Evolutionary conservation across 2,888 invertebrate genomes (phyloP).

Genomic region (Agriopis marginaria): DNA sequence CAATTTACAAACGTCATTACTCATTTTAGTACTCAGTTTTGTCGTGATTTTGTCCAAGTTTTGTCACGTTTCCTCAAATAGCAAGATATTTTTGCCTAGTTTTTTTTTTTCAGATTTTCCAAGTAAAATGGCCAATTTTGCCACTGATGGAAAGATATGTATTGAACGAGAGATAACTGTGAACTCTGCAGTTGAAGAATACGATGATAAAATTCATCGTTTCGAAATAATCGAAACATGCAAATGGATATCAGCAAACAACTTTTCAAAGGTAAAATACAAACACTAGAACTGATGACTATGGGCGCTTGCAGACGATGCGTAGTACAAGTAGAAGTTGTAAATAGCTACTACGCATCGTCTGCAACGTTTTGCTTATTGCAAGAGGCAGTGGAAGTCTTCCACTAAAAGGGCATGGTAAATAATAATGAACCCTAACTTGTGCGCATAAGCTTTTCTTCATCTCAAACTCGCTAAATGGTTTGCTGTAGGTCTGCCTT

Average conservation of each 20-base stretch:
- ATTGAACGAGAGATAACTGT: slow-evolving; percentile 80
- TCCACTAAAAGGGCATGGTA: no score
- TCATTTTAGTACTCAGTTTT: no score
- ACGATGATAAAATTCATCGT: slow-evolving; percentile 69
- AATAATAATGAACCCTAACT: no score
- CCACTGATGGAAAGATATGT: slow-evolving; percentile 82
- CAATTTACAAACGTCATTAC: no score
- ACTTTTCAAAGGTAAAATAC: slow-evolving; percentile 87
- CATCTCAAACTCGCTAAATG: neutral
- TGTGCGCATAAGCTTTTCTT: neutral
- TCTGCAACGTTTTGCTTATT: no score
- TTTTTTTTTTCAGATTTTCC: neutral
- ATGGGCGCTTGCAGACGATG: no score
- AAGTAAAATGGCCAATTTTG: slow-evolving; percentile 78
- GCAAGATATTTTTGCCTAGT: neutral
- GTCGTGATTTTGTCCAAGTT: no score
- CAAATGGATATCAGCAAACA: slow-evolving; percentile 90
- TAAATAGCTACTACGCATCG: no score
- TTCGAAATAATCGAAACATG: slow-evolving; percentile 88
- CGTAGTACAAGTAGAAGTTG: no score
- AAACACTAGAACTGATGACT: neutral
- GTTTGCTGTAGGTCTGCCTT: slow-evolving; percentile 90
- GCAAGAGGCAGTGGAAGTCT: no score
- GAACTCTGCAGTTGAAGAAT: slow-evolving; percentile 44
- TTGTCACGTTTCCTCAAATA: no score